Evolutionary conservation across 2,797 vertebrate genomes (phyloP), one percentile per base, ranked within the genome.

Genomic region (Peromyscus eremicus): DNA sequence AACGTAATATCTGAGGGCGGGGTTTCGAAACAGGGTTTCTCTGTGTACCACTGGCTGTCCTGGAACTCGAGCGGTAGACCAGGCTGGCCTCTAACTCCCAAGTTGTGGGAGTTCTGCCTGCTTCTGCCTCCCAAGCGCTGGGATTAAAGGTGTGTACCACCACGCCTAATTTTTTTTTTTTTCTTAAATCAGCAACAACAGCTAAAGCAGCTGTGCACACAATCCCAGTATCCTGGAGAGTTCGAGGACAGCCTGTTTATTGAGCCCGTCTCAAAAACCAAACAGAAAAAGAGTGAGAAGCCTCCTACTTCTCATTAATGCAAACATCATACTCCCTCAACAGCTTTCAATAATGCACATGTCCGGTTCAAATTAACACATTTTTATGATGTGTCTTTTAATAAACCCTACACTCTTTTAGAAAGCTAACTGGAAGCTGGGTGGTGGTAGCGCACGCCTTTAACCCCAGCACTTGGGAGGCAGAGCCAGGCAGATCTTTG

Each of bases 341-440:
- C 83, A 52, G 70, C 76, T 92, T 94, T 81, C 89, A 75, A 75
- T 80, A 90, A 93, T 52, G 46, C 40, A 76, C 57, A 40, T 43
- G 52, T 87, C 82, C 75, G 81, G 81, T 94, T 94, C 92, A 92
- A 93, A 92, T 96, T 84, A 95, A 87, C 88, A 93, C 80, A 16
- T 90, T 93, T 96, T 92, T 88, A 73, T 81, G 87, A 57, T 23
- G 32, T 88, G 70, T 55, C 43, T 84, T 90, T 92, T 92, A 82
- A 77, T 70, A 68, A 92, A 60, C 64, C 80, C 80, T 76, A 43
- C 75, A n/a, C 37, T 84, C 57, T 25, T 6, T 71, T 34, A 23
- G 64, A 57, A 89, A 89, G 79, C 77, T 93, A 68, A 60, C 70
- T 57, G 76, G 19, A n/a, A n/a, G n/a, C n/a, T n/a, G n/a, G n/a